Conservation (phyloP, 2,888 invertebrate genomes). For the Epinotia bilunana region DNA sequence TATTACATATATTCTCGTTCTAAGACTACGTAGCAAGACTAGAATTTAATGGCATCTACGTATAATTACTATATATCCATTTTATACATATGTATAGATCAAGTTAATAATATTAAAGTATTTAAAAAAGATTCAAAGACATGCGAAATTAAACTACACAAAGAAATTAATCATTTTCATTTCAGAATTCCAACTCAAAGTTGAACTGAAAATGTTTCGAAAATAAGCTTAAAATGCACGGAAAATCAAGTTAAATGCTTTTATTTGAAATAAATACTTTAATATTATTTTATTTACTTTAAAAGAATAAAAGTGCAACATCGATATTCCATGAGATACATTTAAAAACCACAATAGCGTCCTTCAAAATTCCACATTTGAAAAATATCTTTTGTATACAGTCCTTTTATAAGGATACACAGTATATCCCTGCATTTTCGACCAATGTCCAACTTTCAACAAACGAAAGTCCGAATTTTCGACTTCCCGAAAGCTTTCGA, state of each 20-base stretch:
- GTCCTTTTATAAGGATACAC: constrained; percentile 18
- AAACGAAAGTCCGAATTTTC: constrained; percentile 12
- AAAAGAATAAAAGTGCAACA: constrained; percentile 45
- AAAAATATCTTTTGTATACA: constrained; percentile 39
- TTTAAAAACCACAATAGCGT: constrained; percentile 36
- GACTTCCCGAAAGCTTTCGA: constrained; percentile 7
- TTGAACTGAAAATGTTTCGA: constrained; percentile 8
- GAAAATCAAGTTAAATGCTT: constrained; percentile 36
- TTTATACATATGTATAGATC: constrained; percentile 59
- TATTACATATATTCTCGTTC: constrained; percentile 69
- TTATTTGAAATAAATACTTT: constrained; percentile 39
- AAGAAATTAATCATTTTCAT: constrained; percentile 1
- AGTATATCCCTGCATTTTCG: constrained; percentile 30
- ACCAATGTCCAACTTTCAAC: constrained; percentile 16
- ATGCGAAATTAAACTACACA: constrained; percentile 2
- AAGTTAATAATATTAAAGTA: constrained; percentile 51
- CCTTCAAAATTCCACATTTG: constrained; percentile 27
- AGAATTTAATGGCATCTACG: constrained; percentile 79
- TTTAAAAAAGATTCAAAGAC: constrained; percentile 36
- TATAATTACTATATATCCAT: constrained; percentile 58
- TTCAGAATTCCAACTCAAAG: background rate
- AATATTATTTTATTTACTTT: constrained; percentile 36
- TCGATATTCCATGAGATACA: constrained; percentile 43
- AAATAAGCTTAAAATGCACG: constrained; percentile 31
- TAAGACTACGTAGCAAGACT: constrained; percentile 76